phyloP scores from a whole-genome alignment of 1,140 invertebrate genomes.

The Heliconius hermathena region DNA sequence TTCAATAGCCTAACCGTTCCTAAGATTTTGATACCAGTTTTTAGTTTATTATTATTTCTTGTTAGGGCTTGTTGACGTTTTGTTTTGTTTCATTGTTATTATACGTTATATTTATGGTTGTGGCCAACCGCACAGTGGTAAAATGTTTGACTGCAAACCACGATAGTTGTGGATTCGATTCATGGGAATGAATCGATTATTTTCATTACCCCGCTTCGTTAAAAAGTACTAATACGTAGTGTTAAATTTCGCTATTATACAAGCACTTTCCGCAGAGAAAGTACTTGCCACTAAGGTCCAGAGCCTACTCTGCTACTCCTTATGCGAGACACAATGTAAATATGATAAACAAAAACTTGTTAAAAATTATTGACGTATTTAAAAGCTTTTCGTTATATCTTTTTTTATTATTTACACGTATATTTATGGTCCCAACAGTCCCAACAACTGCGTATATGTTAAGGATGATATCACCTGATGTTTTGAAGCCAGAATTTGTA shows the following conservation, averaged over 20 bases:
- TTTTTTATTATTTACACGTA: background rate
- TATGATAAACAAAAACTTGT: too few species aligned
- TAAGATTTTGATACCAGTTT: background rate
- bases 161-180: background rate
- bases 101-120: background rate
- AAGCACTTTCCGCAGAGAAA: too few species aligned
- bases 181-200: too few species aligned
- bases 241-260: too few species aligned
- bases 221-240: too few species aligned
- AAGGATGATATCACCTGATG: background rate
- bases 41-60: background rate
- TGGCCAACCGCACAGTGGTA: background rate
- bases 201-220: too few species aligned
- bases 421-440: background rate
- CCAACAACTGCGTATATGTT: background rate
- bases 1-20: slow-evolving; percentile 17
- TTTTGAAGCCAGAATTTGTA: background rate
- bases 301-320: too few species aligned
- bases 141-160: too few species aligned
- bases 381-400: background rate
- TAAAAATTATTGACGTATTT: background rate
- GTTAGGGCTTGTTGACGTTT: background rate
- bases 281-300: too few species aligned
- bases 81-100: background rate
- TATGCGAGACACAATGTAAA: too few species aligned